Percentiles rank a stretch among this genome's conserved stretches.
Evolutionary conservation across 2,113 vertebrate genomes (phyloP).

Genomic region (Melanocharis versteri): DNA sequence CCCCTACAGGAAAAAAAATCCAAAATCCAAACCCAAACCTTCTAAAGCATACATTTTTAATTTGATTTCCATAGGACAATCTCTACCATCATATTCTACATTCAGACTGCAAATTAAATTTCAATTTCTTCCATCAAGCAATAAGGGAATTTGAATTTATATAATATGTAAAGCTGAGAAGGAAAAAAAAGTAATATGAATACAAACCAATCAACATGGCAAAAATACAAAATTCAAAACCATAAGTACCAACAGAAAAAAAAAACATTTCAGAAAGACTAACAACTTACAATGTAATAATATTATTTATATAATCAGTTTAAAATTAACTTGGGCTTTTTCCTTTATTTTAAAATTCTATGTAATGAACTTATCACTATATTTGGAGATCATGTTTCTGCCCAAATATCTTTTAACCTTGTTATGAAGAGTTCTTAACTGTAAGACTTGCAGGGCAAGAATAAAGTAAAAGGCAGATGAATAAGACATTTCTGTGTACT

Average conservation of each 20-base stretch:
- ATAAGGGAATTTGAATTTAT: not conserved
- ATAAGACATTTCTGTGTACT: not conserved
- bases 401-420: not conserved
- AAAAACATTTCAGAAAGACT: not conserved
- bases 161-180: not conserved
- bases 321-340: not conserved
- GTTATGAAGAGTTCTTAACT: not conserved
- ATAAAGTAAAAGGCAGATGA: not conserved
- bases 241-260: not conserved
- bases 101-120: not conserved
- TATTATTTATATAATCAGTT: not conserved
- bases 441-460: not conserved
- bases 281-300: not conserved
- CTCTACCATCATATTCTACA: not conserved
- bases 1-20: not conserved
- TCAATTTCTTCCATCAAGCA: not conserved
- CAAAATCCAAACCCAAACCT: not conserved
- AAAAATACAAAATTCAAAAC: not conserved
- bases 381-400: not conserved
- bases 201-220: not conserved
- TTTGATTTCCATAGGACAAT: not conserved
- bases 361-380: not conserved
- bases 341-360: not conserved
- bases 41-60: not conserved
- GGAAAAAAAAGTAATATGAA: not conserved